Conservation (phyloP, 2,888 invertebrate genomes). For the Ellobium chinense region DNA sequence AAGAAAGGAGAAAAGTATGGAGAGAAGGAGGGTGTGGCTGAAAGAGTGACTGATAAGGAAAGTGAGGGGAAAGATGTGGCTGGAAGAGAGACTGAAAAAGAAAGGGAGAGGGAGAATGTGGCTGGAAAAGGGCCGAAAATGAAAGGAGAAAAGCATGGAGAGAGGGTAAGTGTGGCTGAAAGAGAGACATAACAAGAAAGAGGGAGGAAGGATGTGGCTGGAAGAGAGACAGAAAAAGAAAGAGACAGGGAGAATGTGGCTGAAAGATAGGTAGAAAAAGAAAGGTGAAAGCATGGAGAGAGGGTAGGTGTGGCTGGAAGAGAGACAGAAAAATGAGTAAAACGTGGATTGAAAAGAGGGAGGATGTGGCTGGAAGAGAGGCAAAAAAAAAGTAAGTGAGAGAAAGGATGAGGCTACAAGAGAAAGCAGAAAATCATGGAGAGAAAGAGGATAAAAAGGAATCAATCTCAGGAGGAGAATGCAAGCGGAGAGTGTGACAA, state of each 20-base stretch:
- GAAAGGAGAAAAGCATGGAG: not conserved
- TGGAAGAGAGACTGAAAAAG: not conserved
- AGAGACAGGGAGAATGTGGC: slow-evolving; percentile 3
- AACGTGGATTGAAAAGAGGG: too few relatives aligned
- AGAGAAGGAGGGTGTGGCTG: not conserved
- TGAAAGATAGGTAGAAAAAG: not conserved
- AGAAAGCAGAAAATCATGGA: too few relatives aligned
- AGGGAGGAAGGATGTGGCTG: not conserved
- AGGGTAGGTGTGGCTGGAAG: not conserved
- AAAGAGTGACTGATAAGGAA: not conserved
- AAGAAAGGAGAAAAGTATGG: not conserved
- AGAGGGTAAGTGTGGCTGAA: not conserved
- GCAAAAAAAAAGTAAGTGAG: too few relatives aligned
- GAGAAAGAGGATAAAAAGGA: too few relatives aligned
- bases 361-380: too few relatives aligned
- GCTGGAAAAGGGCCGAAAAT: not conserved
- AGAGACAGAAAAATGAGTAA: not conserved
- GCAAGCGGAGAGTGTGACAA: too few relatives aligned
- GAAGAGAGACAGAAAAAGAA: slow-evolving; percentile 17
- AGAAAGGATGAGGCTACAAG: too few relatives aligned
- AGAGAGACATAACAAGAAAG: slow-evolving; percentile 17
- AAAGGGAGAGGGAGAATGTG: slow-evolving; percentile 2
- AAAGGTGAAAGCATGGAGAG: slow-evolving; percentile 4
- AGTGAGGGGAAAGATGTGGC: not conserved
- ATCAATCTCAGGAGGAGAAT: too few relatives aligned